Percentiles rank a stretch among this genome's conserved stretches.
Conservation (phyloP, 2,113 vertebrate species). For the Porphyrio hochstetteri region DNA sequence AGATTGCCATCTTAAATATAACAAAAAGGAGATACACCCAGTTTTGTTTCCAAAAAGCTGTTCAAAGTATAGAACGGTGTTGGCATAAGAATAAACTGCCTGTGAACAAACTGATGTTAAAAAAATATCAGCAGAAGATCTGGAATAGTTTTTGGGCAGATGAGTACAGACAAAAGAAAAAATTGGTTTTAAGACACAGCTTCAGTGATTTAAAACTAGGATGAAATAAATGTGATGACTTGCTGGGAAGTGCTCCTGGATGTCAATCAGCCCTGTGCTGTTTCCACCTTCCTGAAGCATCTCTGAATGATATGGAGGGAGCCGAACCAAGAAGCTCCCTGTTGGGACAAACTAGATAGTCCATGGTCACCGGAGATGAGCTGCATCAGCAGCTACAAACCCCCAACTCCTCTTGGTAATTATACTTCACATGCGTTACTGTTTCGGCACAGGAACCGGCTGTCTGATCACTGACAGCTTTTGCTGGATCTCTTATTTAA, state of each 20-base stretch:
- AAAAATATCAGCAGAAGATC: background rate
- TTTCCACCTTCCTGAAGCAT: background rate
- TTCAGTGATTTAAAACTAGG: background rate
- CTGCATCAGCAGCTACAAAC: background rate
- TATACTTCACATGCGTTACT: background rate
- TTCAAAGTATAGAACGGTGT: background rate
- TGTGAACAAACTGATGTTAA: background rate
- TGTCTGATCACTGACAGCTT: background rate
- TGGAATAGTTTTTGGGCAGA: background rate
- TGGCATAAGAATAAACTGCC: background rate
- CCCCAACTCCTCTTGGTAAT: background rate
- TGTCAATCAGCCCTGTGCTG: background rate
- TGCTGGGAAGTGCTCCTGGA: background rate
- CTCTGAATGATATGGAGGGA: background rate
- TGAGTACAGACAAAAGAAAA: background rate
- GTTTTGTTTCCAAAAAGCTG: background rate
- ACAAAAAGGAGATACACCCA: background rate
- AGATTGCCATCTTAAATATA: background rate
- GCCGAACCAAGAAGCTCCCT: background rate
- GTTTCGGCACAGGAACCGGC: background rate
- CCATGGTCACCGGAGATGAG: background rate
- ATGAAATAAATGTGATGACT: background rate
- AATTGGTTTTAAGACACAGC: background rate
- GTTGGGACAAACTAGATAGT: background rate
- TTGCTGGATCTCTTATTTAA: background rate